phyloP scores from a whole-genome alignment of 37 sponge, comb jelly and placozoan species.

The Ephydatia muelleri region DNA sequence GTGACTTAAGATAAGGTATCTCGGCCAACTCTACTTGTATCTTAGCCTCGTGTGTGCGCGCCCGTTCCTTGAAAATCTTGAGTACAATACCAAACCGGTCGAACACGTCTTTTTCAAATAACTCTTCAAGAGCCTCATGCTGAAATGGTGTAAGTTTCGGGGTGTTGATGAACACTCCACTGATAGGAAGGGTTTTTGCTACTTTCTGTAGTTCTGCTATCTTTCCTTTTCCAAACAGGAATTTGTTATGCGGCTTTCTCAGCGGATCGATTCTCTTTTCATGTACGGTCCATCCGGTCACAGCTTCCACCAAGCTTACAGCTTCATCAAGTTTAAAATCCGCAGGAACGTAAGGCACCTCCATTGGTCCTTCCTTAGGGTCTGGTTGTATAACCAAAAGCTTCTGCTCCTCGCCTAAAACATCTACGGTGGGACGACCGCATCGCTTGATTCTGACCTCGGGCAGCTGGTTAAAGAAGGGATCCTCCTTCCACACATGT shows the following conservation, averaged over 20 bases:
- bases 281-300: conserved; percentile 41
- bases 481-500: background rate
- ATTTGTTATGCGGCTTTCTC: conserved; percentile 20
- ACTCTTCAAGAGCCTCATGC: conserved; percentile 14
- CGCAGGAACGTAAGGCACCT: conserved; percentile 36
- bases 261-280: conserved; percentile 24
- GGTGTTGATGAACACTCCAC: conserved; percentile 51
- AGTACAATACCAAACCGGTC: conserved; percentile 68
- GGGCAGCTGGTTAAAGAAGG: background rate
- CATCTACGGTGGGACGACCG: background rate
- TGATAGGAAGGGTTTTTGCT: background rate
- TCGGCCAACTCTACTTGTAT: conserved; percentile 69
- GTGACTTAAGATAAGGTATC: conserved; percentile 39
- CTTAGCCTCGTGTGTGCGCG: conserved; percentile 64
- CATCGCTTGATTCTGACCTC: background rate
- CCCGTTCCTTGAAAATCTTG: conserved; percentile 61
- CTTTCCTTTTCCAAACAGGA: conserved; percentile 55
- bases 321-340: conserved; percentile 56
- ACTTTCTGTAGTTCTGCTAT: conserved; percentile 22
- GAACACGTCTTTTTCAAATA: conserved; percentile 39
- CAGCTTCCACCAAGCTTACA: conserved; percentile 35
- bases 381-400: conserved; percentile 62
- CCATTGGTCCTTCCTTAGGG: conserved; percentile 30
- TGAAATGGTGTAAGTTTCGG: conserved; percentile 49
- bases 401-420: conserved; percentile 7